Evolutionary conservation across 2,888 invertebrate genomes (phyloP).

Genomic region (Melanostoma scalare): DNA sequence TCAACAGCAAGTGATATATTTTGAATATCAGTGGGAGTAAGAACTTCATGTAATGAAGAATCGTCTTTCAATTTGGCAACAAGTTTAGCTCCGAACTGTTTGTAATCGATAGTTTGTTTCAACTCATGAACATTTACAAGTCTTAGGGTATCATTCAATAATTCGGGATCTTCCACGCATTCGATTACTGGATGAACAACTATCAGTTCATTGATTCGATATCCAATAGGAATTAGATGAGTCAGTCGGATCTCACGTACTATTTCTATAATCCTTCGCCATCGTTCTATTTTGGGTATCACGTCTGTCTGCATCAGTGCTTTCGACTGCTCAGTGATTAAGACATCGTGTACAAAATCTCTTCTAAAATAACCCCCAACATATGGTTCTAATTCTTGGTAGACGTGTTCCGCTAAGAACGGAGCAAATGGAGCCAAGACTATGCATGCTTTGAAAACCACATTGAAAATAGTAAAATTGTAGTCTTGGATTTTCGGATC

Average conservation of each 20-base stretch:
- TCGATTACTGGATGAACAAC: slow-evolving; percentile 27
- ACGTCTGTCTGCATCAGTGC: slow-evolving; percentile 87
- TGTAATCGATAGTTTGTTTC: neutral
- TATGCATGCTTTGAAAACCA: slow-evolving; percentile 76
- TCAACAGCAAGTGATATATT: neutral
- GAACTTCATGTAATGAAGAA: neutral
- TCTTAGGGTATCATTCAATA: slow-evolving; percentile 13
- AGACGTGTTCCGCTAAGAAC: slow-evolving; percentile 95
- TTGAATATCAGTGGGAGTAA: neutral
- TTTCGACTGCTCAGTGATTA: neutral
- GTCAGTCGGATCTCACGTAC: slow-evolving; percentile 94
- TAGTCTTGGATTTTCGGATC: slow-evolving; percentile 71
- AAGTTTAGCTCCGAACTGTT: slow-evolving; percentile 19
- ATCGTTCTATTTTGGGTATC: slow-evolving; percentile 91
- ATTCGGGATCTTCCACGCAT: slow-evolving; percentile 10
- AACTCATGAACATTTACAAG: slow-evolving; percentile 28
- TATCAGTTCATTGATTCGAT: slow-evolving; percentile 90
- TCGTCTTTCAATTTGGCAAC: slow-evolving; percentile 13
- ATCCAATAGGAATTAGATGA: slow-evolving; percentile 95
- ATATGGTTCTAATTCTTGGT: slow-evolving; percentile 83
- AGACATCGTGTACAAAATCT: slow-evolving; percentile 4
- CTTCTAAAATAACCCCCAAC: slow-evolving; percentile 83
- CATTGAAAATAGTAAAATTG: slow-evolving; percentile 5
- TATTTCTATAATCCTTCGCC: slow-evolving; percentile 96
- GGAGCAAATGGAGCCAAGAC: slow-evolving; percentile 98